These are phyloP conservation scores for Xiphophorus birchmanni DNA, from an alignment of 2,797 vertebrate genomes.

Conservation along the genomic window DNA sequence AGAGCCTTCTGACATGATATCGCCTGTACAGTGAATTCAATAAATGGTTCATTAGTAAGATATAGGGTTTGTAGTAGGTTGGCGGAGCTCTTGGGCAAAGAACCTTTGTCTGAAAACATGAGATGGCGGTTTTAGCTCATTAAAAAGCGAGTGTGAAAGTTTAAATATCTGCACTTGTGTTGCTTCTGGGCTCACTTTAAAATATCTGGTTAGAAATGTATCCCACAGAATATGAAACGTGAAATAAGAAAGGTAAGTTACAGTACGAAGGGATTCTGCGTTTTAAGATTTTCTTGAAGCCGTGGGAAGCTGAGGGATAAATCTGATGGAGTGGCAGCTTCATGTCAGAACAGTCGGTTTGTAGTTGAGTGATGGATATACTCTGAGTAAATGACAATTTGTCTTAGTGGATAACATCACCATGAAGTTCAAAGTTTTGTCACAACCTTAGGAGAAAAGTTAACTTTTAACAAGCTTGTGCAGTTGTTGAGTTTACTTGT, in stretches of 20 bases:
- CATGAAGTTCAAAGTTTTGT: background rate
- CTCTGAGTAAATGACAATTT: conserved; percentile 32
- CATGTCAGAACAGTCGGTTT: conserved; percentile 31
- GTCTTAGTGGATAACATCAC: conserved; percentile 16
- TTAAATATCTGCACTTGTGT: conserved; percentile 42
- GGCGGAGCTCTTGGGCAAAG: conserved; percentile 34
- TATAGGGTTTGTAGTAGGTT: conserved; percentile 34
- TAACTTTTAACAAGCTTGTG: background rate
- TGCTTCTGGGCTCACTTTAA: conserved; percentile 48
- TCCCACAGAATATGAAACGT: conserved; percentile 49
- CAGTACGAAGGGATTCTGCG: conserved; percentile 29
- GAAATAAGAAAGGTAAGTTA: conserved; percentile 40
- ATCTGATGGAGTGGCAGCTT: conserved; percentile 41
- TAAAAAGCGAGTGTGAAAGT: conserved; percentile 59
- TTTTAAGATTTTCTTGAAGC: conserved; percentile 47
- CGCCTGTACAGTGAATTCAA: conserved; percentile 28
- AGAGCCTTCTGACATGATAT: conserved; percentile 13
- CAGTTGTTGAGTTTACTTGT: conserved; percentile 11
- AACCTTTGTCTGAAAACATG: conserved; percentile 30
- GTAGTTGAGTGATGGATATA: conserved; percentile 26
- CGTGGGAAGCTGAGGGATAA: conserved; percentile 27
- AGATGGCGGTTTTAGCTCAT: conserved; percentile 50
- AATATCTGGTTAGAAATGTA: conserved; percentile 50
- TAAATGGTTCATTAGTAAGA: conserved; percentile 40
- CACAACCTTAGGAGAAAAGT: background rate